Base-by-base conservation (phyloP, 2,888 invertebrate species). In the Drosophila robusta region DNA sequence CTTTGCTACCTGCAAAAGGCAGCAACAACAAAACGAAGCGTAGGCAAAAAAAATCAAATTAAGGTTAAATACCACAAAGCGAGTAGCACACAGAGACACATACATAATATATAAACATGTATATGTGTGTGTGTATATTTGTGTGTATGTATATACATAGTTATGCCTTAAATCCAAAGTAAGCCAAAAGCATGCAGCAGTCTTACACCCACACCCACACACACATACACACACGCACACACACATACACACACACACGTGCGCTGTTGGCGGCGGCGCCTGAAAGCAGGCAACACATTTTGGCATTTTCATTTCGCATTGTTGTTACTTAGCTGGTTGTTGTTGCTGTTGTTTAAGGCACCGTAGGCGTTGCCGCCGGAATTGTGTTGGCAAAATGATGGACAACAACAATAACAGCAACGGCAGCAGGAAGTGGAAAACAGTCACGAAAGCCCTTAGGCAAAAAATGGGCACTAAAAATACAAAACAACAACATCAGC, bases 21-120 rank as follows among this genome's bases (percentile, higher is more conserved):
- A 46, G 34, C 29, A 62, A 32, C 16, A 39, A 42, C 9, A 18
- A 72, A 61, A 39, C 39, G 38, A 62, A 63, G 65, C 63, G 69
- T 58, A 64, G 52, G 64, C 52, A 67, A 68, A 55, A 69, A 74
- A 78, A 88, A 89, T 85, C 84, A 85, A 89, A 85, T 87, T 85
- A 85, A 85, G 85, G 85, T 85, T 85, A 85, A 85, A 85, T 85
- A 89, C 89, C 85, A 88, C 84, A 88, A 88, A 87, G 89, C 81
- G 84, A 73, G 71, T 75, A 74, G 63, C 54, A 70, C 50, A 72
- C 55, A 69, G 54, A 74, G 55, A 68, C 29, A 54, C 38, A 60
- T 4, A 1, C 22, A 39, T 57, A 29, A 46, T 52, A 26, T 16
- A 51, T 24, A 47, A 12, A 11, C 51, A 63, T 55, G 70, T 34